Evolutionary conservation across 2,888 invertebrate species (phyloP), one percentile per base, ranked within the genome.

Genomic region (Ceriagrion tenellum): DNA sequence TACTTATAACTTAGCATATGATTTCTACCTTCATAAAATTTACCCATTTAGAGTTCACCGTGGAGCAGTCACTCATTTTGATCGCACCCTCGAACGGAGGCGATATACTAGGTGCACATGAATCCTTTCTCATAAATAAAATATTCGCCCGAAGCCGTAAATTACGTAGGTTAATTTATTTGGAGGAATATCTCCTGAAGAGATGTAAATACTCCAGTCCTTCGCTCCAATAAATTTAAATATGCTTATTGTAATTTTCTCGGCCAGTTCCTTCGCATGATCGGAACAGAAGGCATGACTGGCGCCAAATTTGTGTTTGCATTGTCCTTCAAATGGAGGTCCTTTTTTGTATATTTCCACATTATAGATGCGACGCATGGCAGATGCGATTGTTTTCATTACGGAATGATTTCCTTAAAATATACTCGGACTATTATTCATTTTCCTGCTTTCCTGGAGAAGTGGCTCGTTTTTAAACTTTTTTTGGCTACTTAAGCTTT

Each of bases 131-230:
- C 81, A 81, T 81, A 81, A 81, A 81, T 81, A 81, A 81, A 81
- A 81, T 81, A 81, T 81, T 26, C 81, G 81, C 30, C 16, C 81
- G 81, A 81, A 81, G 81, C 81, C 30, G 81, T 81, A 81, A 81
- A 81, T 81, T 81, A 35, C 81, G 81, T 81, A 81, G 81, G 81
- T 81, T 81, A 81, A 81, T 81, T 81, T 81, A 81, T 81, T 81
- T 81, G 81, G 81, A 18, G 81, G 35, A 35, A 30, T 81, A 81
- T 81, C 81, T 81, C 26, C 81, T 81, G 81, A n/a, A 81, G 81
- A 35, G n/a, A 81, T 81, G 81, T 81, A 81, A 81, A 81, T 35
- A 81, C 81, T 81, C 30, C 81, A 81, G 81, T 81, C 81, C 81
- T 81, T 81, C 81, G 81, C 81, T 81, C 81, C 35, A 81, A 81